A percentile compares a stretch with the other conserved stretches of the same genome.
Evolutionary conservation across 2,113 vertebrate genomes (phyloP).

Genomic region (Fregata magnificens): DNA sequence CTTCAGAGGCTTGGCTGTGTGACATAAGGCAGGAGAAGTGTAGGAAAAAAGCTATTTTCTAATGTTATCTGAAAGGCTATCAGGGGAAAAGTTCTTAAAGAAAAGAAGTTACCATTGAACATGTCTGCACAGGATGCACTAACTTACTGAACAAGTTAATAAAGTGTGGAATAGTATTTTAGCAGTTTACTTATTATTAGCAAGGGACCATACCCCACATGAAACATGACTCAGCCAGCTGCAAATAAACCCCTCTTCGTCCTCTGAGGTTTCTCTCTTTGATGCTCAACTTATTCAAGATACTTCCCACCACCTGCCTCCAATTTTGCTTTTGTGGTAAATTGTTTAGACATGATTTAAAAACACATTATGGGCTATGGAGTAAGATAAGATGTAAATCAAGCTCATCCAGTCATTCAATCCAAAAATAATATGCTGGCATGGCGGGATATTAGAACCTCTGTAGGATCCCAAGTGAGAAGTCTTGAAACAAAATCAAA

Average conservation of each 20-base stretch:
- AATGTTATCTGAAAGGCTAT: conserved; percentile 34
- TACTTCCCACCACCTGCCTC: conserved; percentile 45
- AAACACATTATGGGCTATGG: conserved; percentile 55
- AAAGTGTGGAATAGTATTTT: conserved; percentile 49
- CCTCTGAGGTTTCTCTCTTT: conserved; percentile 60
- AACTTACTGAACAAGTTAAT: conserved; percentile 35
- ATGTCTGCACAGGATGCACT: background rate
- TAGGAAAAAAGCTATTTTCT: background rate
- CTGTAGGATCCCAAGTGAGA: conserved; percentile 60
- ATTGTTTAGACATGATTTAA: conserved; percentile 65
- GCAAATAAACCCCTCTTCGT: conserved; percentile 51
- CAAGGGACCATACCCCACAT: conserved; percentile 45
- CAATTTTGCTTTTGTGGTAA: conserved; percentile 48
- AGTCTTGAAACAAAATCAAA: conserved; percentile 58
- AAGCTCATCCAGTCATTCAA: conserved; percentile 62
- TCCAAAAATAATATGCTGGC: conserved; percentile 66
- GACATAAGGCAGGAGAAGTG: background rate
- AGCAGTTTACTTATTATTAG: conserved; percentile 58
- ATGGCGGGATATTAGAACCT: conserved; percentile 25
- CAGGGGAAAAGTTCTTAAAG: conserved; percentile 7
- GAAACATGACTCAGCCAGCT: conserved; percentile 66
- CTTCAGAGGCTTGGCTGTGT: background rate
- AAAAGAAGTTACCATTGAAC: background rate
- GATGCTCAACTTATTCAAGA: conserved; percentile 59
- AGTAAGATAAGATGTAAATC: conserved; percentile 64